Conservation (phyloP, 1,140 invertebrate genomes). For the Drosophila insularis region DNA sequence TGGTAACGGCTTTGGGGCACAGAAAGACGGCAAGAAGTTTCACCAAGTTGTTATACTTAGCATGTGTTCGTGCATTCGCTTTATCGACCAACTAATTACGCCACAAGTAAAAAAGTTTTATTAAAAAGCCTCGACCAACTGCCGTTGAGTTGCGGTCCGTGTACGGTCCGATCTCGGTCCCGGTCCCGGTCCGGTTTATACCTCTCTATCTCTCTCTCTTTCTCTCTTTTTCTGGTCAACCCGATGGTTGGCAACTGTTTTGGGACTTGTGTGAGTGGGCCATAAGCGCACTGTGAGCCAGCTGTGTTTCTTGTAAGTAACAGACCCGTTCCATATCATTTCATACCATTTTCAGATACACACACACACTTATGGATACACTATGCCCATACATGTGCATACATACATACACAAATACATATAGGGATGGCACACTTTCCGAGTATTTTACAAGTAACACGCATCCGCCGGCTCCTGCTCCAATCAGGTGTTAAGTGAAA, state of each 20-base stretch:
- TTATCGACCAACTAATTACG: slow-evolving; percentile 34
- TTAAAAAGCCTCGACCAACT: slow-evolving; percentile 28
- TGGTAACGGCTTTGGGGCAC: background rate
- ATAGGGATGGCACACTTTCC: slow-evolving; percentile 20
- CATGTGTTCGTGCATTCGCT: slow-evolving; percentile 30
- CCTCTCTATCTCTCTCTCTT: background rate
- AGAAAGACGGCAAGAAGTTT: slow-evolving; percentile 10
- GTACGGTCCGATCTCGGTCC: background rate
- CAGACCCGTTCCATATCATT: slow-evolving; percentile 4
- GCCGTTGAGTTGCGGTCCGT: slow-evolving; percentile 2
- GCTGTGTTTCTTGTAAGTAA: slow-evolving; percentile 4
- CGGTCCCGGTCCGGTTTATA: background rate
- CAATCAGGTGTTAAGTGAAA: slow-evolving; percentile 28
- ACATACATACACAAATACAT: background rate
- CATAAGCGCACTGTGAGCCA: slow-evolving; percentile 7
- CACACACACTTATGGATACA: background rate
- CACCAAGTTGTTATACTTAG: slow-evolving; percentile 21
- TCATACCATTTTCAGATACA: background rate
- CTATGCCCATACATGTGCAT: background rate
- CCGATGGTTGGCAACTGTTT: background rate
- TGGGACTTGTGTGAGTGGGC: slow-evolving; percentile 5
- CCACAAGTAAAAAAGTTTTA: slow-evolving; percentile 34
- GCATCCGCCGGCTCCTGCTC: slow-evolving; percentile 15
- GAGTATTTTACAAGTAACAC: slow-evolving; percentile 18
- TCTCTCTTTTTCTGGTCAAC: background rate